Evolutionary conservation across 2,888 invertebrate genomes (phyloP).

Genomic region (Polyommatus icarus): DNA sequence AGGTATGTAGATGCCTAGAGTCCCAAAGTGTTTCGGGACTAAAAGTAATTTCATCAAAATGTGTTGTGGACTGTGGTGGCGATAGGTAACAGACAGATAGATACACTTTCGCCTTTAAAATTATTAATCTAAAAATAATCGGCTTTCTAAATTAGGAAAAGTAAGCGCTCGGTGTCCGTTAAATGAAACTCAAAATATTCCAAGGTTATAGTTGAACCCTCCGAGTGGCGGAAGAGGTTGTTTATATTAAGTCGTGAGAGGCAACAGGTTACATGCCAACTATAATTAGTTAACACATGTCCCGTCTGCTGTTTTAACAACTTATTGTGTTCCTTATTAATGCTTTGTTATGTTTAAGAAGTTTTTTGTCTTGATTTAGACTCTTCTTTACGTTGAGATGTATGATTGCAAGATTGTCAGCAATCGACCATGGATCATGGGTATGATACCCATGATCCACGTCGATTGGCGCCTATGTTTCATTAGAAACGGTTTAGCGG

Average conservation of each 20-base stretch:
- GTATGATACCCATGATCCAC: too few relatives aligned
- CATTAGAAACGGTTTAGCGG: too few relatives aligned
- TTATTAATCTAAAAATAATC: too few relatives aligned
- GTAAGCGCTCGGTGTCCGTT: neutral
- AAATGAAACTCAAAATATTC: slow-evolving; percentile 4
- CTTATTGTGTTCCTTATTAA: slow-evolving; percentile 8
- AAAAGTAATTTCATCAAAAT: too few relatives aligned
- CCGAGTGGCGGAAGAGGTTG: slow-evolving; percentile 16
- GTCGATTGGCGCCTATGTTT: too few relatives aligned
- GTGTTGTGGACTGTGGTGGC: too few relatives aligned
- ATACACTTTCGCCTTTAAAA: too few relatives aligned
- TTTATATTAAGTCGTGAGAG: slow-evolving; percentile 27
- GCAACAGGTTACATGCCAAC: slow-evolving; percentile 26
- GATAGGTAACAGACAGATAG: too few relatives aligned
- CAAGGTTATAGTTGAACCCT: slow-evolving; percentile 27
- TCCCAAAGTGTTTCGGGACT: too few relatives aligned
- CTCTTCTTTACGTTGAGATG: neutral
- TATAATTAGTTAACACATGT: slow-evolving; percentile 30
- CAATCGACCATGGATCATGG: too few relatives aligned
- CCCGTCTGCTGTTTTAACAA: slow-evolving; percentile 16
- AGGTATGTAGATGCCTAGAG: too few relatives aligned
- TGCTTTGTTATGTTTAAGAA: neutral
- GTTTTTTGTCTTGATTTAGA: neutral
- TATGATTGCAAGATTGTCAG: neutral
- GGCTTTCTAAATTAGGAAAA: too few relatives aligned